These are phyloP conservation scores for Eulithis testata DNA, from an alignment of 2,888 invertebrate genomes.

Conservation along the genomic window DNA sequence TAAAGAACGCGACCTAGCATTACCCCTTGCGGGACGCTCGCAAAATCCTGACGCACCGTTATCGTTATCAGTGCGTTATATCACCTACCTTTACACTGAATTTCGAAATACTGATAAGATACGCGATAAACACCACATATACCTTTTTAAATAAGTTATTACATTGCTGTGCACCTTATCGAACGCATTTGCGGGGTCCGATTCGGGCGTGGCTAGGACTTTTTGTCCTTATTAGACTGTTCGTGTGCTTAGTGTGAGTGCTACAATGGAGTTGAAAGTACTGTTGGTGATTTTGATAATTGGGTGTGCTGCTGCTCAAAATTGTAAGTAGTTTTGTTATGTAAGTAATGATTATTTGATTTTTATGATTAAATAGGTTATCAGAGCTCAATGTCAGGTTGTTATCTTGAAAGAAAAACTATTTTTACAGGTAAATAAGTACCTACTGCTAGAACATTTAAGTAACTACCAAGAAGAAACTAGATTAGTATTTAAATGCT, in stretches of 20 bases:
- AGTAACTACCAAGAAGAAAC: too few species aligned
- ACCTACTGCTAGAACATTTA: too few species aligned
- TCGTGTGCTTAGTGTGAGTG: constrained; percentile 35
- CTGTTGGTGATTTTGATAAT: constrained; percentile 50
- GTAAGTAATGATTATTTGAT: constrained; percentile 17
- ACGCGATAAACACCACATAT: constrained; percentile 50
- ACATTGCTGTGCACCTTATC: constrained; percentile 51
- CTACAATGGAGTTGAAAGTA: constrained; percentile 57
- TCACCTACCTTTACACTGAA: constrained; percentile 74
- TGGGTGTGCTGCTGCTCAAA: constrained; percentile 55
- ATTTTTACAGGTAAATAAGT: not conserved
- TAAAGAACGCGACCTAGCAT: constrained; percentile 29
- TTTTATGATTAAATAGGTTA: constrained; percentile 8
- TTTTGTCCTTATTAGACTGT: constrained; percentile 19
- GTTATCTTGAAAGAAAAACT: not conserved
- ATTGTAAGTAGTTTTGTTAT: constrained; percentile 51
- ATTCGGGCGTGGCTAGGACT: constrained; percentile 37
- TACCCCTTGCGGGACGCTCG: constrained; percentile 51
- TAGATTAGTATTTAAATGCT: too few species aligned
- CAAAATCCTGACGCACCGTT: constrained; percentile 44
- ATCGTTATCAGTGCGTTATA: constrained; percentile 59
- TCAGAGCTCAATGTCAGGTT: not conserved
- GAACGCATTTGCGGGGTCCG: constrained; percentile 50
- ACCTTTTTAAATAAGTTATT: constrained; percentile 55
- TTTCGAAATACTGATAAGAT: constrained; percentile 77